Conservation (phyloP, 2,888 invertebrate species). For the Epiperipatus broadwayi region DNA sequence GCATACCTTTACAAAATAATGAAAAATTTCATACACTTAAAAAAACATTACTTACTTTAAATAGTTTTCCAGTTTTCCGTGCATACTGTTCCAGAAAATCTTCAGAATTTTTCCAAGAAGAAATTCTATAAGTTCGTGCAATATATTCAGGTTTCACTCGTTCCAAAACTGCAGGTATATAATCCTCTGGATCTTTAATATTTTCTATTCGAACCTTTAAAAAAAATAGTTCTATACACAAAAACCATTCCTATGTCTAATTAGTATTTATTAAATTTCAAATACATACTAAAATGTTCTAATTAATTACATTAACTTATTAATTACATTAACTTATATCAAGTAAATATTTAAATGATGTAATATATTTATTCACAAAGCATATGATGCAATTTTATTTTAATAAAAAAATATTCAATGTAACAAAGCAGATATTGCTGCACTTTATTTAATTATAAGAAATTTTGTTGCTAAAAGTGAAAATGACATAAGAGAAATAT, state of each 20-base stretch:
- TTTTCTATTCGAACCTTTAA: slow-evolving; percentile 63
- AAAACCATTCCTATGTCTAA: too few relatives aligned
- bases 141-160: slow-evolving; percentile 76
- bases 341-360: not conserved
- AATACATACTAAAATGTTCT: too few relatives aligned
- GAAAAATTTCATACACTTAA: not conserved
- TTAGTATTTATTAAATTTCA: too few relatives aligned
- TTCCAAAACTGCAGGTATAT: slow-evolving; percentile 63
- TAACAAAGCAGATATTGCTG: too few relatives aligned
- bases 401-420: too few relatives aligned
- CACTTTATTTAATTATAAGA: too few relatives aligned
- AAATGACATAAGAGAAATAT: too few relatives aligned
- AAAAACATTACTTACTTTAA: slow-evolving; percentile 38
- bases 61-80: slow-evolving; percentile 59
- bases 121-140: slow-evolving; percentile 67
- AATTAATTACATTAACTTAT: too few relatives aligned
- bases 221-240: slow-evolving; percentile 4
- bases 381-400: too few relatives aligned
- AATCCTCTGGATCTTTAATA: slow-evolving; percentile 81
- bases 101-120: slow-evolving; percentile 53
- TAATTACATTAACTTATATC: too few relatives aligned
- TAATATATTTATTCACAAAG: too few relatives aligned
- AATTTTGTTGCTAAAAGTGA: too few relatives aligned
- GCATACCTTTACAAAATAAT: slow-evolving; percentile 8
- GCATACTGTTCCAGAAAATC: slow-evolving; percentile 86